Base-by-base conservation (phyloP, 2,797 vertebrate species). In the Serranus cabrilla region DNA sequence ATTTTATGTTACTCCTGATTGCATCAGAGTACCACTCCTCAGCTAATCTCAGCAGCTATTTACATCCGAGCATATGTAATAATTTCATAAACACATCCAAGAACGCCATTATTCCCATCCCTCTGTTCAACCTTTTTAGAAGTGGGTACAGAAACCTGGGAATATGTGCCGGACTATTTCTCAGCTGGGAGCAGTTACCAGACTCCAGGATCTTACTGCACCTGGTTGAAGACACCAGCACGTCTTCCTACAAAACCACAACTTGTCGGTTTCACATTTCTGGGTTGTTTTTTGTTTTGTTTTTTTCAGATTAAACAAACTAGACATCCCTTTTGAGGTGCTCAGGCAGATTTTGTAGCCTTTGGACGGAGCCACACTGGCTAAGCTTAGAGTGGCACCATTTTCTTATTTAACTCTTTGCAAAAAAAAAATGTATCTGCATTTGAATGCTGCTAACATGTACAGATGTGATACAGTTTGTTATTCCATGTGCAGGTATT, bases 1-100 rank as follows among this genome's bases (percentile, higher is more conserved):
- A 56, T 70, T 83, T 71, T 23, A 67, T 23, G 45, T 88, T 88
- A 57, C 82, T 71, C 14, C 34, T 17, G 70, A 72, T 89, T 89
- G 45, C 84, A 88, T 87, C 84, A 87, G 3, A 42, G 62, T 5
- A 0, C 23, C n/a, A 27, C 45, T 59, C n/a, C 69, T 61, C 50
- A 70, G 58, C 64, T 59, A 63, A 58, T 64, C 74, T 82, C 47
- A 60, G 18, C 23, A 54, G 62, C 11, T 70, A 74, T 89, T 85
- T 80, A 73, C 34, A 39, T 52, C 46, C n/a, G 20, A 81, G 68
- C 14, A 76, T 65, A 64, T 49, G 50, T 55, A 46, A 75, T 70
- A 54, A 74, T 5, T 4, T 50, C 49, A 66, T 37, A 18, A 66
- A 58, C 21, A 42, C 56, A 69, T 81, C 76, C 13, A 21, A 68